These are phyloP conservation scores for Corapipo altera DNA, from an alignment of 2,113 vertebrate species.

Conservation along the genomic window DNA sequence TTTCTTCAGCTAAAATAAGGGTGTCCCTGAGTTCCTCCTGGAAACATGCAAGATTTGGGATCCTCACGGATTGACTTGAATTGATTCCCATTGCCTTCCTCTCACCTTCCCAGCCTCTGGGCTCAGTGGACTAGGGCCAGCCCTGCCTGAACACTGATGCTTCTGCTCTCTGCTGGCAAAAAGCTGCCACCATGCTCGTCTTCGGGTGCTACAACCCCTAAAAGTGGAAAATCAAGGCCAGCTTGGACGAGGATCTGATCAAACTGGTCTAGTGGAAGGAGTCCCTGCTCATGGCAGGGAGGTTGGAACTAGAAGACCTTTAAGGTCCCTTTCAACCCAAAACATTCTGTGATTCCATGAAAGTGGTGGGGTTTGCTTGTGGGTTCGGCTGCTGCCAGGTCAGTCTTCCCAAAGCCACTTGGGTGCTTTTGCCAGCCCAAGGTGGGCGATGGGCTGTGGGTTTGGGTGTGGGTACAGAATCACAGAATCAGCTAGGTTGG, in stretches of 20 bases:
- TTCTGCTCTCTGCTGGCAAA: no score
- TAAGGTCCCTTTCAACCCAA: not conserved
- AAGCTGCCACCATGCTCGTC: accelerated
- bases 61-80: accelerated
- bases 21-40: not conserved
- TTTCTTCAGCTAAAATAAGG: not conserved
- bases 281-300: no score
- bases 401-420: not conserved
- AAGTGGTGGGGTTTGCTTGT: no score
- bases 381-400: not conserved
- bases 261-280: not conserved
- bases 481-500: no score
- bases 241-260: no score
- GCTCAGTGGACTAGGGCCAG: not conserved
- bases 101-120: not conserved
- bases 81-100: accelerated
- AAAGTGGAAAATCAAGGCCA: not conserved
- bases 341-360: not conserved
- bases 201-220: accelerated
- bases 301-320: not conserved
- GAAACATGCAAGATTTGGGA: not conserved
- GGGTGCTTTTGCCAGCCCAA: not conserved
- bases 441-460: not conserved
- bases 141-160: not conserved
- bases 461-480: not conserved